Evolutionary conservation across 2,888 invertebrate genomes (phyloP).

Genomic region (Caenorhabditis macrosperma): DNA sequence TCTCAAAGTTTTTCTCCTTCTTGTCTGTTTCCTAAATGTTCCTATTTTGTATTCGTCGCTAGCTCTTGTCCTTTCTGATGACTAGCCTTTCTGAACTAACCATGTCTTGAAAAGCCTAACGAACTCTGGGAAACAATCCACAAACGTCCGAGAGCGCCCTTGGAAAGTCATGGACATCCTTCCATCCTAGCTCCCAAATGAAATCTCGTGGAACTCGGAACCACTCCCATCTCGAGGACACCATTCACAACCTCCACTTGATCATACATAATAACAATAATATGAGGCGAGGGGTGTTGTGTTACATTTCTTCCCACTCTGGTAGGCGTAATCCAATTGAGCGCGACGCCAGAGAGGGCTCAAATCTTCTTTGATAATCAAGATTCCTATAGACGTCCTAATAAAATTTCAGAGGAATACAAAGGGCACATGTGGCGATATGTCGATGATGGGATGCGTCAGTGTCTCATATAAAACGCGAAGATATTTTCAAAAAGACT

Average conservation of each 20-base stretch:
- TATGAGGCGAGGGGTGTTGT: conserved; percentile 15
- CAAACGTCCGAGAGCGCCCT: no score
- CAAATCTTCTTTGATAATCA: conserved; percentile 50
- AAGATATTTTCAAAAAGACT: background rate
- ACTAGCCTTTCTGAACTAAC: no score
- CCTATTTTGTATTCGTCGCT: background rate
- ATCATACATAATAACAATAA: conserved; percentile 34
- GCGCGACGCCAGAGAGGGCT: conserved; percentile 42
- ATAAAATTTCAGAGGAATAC: conserved; percentile 42
- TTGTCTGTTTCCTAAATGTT: background rate
- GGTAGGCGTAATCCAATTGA: conserved; percentile 55
- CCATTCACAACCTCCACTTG: conserved; percentile 12
- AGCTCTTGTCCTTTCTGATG: background rate
- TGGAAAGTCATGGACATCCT: no score
- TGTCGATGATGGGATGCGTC: conserved; percentile 30
- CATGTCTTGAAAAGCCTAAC: no score
- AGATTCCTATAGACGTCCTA: conserved; percentile 39
- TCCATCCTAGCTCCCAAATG: no score
- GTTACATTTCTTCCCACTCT: conserved; percentile 25
- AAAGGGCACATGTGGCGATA: conserved; percentile 56
- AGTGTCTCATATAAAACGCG: conserved; percentile 46
- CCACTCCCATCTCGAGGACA: background rate
- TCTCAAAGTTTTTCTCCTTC: background rate
- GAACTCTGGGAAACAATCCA: no score
- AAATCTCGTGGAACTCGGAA: no score